Conservation (phyloP, 2,113 vertebrate genomes). For the Lophotis ruficrista region DNA sequence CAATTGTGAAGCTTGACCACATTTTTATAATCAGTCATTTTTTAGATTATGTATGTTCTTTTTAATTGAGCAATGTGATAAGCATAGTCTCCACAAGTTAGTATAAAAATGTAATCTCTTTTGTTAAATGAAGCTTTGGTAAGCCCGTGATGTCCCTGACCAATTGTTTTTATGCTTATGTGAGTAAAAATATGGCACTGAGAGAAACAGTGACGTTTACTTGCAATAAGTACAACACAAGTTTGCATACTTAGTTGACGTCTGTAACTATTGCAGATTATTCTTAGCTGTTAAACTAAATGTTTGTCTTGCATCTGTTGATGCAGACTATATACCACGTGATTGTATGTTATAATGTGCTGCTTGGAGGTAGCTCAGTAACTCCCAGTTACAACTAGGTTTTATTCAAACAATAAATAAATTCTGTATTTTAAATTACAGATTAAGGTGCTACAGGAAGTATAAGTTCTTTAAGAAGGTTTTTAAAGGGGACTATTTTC, state of each 20-base stretch:
- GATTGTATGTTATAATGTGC: background rate
- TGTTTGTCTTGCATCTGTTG: background rate
- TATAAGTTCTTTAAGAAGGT: background rate
- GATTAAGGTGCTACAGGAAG: background rate
- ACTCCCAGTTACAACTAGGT: background rate
- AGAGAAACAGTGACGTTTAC: background rate
- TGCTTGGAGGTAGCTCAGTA: background rate
- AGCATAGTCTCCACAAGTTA: background rate
- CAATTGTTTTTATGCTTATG: background rate
- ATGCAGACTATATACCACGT: background rate
- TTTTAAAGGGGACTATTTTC: background rate
- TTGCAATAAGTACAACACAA: background rate
- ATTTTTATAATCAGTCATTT: too few relatives aligned
- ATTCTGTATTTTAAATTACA: background rate
- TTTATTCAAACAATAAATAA: background rate
- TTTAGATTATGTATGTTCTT: too few relatives aligned
- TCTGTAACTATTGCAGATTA: background rate
- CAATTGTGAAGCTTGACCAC: background rate
- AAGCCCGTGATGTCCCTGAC: background rate
- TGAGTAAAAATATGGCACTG: background rate
- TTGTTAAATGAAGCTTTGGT: background rate
- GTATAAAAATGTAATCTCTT: background rate
- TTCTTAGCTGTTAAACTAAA: background rate
- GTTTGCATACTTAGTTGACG: background rate
- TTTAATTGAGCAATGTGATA: background rate